These are phyloP conservation scores for Trichacis sp. DNA, from an alignment of 2,888 invertebrate genomes.

Conservation along the genomic window DNA sequence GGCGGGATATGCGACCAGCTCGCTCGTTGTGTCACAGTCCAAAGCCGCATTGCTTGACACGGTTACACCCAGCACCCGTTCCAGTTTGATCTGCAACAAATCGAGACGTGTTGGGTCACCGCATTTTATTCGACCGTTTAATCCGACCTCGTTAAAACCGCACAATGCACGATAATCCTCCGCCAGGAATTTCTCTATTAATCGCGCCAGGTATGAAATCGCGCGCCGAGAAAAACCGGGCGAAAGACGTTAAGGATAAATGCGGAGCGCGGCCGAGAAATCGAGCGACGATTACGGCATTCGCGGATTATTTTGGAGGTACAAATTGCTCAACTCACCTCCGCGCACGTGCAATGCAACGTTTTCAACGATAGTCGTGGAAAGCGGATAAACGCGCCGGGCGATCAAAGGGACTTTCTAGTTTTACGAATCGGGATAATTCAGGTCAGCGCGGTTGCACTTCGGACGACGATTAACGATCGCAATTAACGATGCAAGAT, in stretches of 20 bases:
- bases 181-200: too few species aligned
- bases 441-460: slow-evolving; percentile 27
- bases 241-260: neutral
- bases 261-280: neutral
- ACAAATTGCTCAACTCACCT: slow-evolving; percentile 3
- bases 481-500: slow-evolving; percentile 25
- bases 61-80: slow-evolving; percentile 94
- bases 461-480: slow-evolving; percentile 28
- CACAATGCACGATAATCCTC: neutral
- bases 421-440: slow-evolving; percentile 36
- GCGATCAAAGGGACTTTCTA: slow-evolving; percentile 35
- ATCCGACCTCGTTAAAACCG: neutral
- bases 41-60: slow-evolving; percentile 92
- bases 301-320: slow-evolving; percentile 17
- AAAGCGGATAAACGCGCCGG: slow-evolving; percentile 18
- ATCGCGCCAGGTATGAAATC: too few species aligned
- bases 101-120: slow-evolving; percentile 26
- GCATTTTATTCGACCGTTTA: too few species aligned
- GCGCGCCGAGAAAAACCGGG: too few species aligned
- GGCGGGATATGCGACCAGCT: slow-evolving; percentile 94
- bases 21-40: slow-evolving; percentile 87
- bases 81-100: slow-evolving; percentile 89
- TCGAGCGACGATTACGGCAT: slow-evolving; percentile 10
- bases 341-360: neutral
- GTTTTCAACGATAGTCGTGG: neutral